phyloP scores from a whole-genome alignment of 2,797 vertebrate genomes.

The Pseudopleuronectes americanus region DNA sequence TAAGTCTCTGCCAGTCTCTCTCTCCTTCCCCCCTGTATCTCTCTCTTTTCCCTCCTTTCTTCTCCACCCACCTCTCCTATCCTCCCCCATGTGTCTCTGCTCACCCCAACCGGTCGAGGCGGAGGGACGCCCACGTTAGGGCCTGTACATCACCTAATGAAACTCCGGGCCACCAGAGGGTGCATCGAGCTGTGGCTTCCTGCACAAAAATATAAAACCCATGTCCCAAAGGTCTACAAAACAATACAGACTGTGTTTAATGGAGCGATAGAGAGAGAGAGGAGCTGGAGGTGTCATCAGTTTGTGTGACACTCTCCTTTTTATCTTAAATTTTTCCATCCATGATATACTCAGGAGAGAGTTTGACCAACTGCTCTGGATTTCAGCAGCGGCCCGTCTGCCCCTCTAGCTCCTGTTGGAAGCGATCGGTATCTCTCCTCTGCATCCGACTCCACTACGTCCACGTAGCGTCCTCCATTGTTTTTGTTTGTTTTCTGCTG shows the following conservation, averaged over 20 bases:
- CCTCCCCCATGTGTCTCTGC: no score
- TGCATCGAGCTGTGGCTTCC: conserved; percentile 8
- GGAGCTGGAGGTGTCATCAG: not conserved
- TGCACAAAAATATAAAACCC: conserved; percentile 22
- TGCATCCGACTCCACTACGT: conserved; percentile 47
- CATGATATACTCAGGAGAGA: not conserved
- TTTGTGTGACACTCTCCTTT: not conserved
- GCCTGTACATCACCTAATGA: not conserved
- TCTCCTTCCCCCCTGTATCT: no score
- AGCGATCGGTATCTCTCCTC: conserved; percentile 44
- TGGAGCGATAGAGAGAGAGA: not conserved
- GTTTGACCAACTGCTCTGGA: conserved; percentile 18
- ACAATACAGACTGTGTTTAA: not conserved
- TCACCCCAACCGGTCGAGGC: no score
- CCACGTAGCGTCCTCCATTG: conserved; percentile 45
- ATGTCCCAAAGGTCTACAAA: not conserved
- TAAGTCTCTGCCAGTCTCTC: conserved; percentile 21
- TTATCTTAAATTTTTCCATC: not conserved
- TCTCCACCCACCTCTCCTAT: no score
- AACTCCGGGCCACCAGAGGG: conserved; percentile 58
- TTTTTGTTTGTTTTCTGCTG: conserved; percentile 61
- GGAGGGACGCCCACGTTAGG: no score
- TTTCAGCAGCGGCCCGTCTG: conserved; percentile 29
- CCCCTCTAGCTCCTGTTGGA: conserved; percentile 37
- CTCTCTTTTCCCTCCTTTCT: no score